These are phyloP conservation scores for Tympanuchus pallidicinctus DNA, from an alignment of 2,113 vertebrate species.

Conservation along the genomic window DNA sequence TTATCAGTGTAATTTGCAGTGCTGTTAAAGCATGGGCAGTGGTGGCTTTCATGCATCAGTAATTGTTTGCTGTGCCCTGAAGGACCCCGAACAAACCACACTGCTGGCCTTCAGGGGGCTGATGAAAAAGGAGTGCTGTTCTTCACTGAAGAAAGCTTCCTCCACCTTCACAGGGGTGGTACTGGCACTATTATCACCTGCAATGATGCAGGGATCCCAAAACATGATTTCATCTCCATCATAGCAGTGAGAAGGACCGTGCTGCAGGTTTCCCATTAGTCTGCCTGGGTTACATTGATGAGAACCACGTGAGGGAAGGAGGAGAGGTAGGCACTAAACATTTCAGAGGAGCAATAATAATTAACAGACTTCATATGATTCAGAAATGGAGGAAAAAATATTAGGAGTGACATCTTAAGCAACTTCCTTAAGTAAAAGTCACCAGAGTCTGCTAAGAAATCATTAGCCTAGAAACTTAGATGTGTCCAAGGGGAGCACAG, in stretches of 20 bases:
- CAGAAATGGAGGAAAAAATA: background rate
- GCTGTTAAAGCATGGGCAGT: background rate
- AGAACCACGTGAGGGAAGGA: background rate
- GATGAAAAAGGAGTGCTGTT: background rate
- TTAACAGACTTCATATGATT: background rate
- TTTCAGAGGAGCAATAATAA: background rate
- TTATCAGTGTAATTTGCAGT: slow-evolving; percentile 55
- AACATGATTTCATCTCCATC: background rate
- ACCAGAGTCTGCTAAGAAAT: background rate
- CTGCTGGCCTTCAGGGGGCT: background rate
- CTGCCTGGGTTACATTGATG: background rate
- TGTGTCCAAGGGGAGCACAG: background rate
- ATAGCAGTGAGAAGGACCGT: background rate
- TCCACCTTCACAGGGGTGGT: background rate
- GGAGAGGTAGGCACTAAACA: background rate
- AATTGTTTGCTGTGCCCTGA: background rate
- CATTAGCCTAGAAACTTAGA: background rate
- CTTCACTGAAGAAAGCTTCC: background rate
- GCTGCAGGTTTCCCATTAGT: background rate
- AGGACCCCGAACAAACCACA: background rate
- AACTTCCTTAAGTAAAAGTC: background rate
- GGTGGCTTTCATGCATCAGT: fast-evolving
- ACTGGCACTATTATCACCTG: background rate
- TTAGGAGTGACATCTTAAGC: background rate
- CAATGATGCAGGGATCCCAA: background rate